Conservation (phyloP, 1,140 invertebrate genomes). For the Solenopsis fugax region DNA sequence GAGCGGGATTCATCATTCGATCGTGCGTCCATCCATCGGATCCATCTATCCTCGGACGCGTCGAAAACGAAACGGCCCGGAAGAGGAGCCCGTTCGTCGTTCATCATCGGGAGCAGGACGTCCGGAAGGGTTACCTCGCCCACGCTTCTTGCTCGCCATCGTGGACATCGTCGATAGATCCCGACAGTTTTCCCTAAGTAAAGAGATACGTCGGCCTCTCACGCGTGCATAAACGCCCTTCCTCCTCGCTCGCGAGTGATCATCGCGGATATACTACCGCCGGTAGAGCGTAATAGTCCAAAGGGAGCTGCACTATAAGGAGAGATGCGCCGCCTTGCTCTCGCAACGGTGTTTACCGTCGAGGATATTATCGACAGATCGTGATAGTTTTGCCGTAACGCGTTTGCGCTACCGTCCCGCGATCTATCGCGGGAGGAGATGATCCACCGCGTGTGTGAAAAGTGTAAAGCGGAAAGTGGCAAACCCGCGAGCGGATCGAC, state of each 20-base stretch:
- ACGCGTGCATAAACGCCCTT: neutral
- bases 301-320: neutral
- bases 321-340: conserved; percentile 1
- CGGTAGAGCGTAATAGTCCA: conserved; percentile 14
- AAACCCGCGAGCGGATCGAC: conserved; percentile 29
- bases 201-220: neutral
- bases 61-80: conserved; percentile 53
- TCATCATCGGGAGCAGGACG: conserved; percentile 44
- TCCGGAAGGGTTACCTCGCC: conserved; percentile 33
- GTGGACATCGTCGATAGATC: conserved; percentile 21
- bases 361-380: conserved; percentile 1
- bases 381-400: conserved; percentile 34
- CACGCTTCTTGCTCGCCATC: neutral
- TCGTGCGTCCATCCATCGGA: conserved; percentile 37
- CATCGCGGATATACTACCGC: conserved; percentile 16
- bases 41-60: conserved; percentile 28
- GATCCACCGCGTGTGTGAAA: neutral
- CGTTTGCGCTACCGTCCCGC: neutral
- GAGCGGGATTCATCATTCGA: conserved; percentile 60
- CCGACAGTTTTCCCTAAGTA: neutral
- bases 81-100: conserved; percentile 34
- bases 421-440: neutral
- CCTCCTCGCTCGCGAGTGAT: neutral
- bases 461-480: conserved; percentile 30
- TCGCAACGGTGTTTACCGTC: neutral